phyloP scores from a whole-genome alignment of 1,140 invertebrate species.

The Apocrypta bakeri region DNA sequence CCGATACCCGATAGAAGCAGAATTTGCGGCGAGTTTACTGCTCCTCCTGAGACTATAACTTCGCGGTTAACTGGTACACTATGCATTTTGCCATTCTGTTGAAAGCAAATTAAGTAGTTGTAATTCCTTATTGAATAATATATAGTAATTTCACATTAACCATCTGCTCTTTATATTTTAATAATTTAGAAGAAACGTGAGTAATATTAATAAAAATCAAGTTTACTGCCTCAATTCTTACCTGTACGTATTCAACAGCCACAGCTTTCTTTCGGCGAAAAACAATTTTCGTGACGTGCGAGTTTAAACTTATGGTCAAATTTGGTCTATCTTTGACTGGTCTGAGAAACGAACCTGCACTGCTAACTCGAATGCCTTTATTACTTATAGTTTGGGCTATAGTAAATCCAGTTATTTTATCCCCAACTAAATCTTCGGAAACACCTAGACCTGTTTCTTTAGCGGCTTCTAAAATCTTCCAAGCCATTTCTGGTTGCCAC shows the following conservation, averaged over 20 bases:
- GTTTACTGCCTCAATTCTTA: conserved; percentile 33
- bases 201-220: too few relatives aligned
- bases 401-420: conserved; percentile 71
- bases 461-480: conserved; percentile 78
- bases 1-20: conserved; percentile 78
- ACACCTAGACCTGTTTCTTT: conserved; percentile 75
- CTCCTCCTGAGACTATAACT: conserved; percentile 70
- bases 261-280: conserved; percentile 52
- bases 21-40: conserved; percentile 72
- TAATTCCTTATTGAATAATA: conserved; percentile 12
- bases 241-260: conserved; percentile 59
- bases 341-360: conserved; percentile 78
- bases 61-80: conserved; percentile 68
- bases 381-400: conserved; percentile 75
- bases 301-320: conserved; percentile 81
- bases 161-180: background rate
- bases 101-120: conserved; percentile 61
- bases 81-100: conserved; percentile 67
- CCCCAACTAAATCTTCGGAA: conserved; percentile 78
- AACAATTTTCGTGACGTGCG: conserved; percentile 77
- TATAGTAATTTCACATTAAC: background rate
- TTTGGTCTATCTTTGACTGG: conserved; percentile 79
- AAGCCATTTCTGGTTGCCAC: conserved; percentile 73
- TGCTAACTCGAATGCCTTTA: conserved; percentile 80
- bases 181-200: too few relatives aligned